A percentile compares a stretch with the other conserved stretches of the same genome.
Conservation (phyloP, 2,113 vertebrate species). For the Pseudorasbora parva region DNA sequence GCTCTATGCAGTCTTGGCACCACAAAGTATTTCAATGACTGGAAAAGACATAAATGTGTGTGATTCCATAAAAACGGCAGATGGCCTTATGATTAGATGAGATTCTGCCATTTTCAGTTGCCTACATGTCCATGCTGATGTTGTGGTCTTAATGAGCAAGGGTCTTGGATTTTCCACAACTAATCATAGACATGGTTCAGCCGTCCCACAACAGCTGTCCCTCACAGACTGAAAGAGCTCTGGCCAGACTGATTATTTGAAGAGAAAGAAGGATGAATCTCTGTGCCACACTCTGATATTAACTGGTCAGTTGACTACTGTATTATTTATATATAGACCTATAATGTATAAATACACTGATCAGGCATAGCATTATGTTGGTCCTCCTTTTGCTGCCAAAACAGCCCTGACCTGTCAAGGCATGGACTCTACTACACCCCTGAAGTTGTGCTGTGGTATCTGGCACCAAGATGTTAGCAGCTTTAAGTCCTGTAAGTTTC, state of each 20-base stretch:
- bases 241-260: conserved; percentile 6
- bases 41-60: not conserved
- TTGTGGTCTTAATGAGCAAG: conserved; percentile 44
- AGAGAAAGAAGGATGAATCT: not conserved
- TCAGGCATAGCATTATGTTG: no score
- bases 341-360: no score
- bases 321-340: no score
- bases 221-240: conserved; percentile 6
- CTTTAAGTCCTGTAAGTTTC: no score
- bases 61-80: conserved; percentile 32
- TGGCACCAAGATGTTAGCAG: no score
- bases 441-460: no score
- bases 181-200: conserved; percentile 30
- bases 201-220: conserved; percentile 21
- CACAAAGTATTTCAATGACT: not conserved
- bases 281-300: not conserved
- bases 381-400: no score
- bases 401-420: no score
- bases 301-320: not conserved
- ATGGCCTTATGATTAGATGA: conserved; percentile 44
- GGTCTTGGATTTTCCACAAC: conserved; percentile 41
- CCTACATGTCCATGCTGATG: conserved; percentile 19
- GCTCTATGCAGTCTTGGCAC: not conserved
- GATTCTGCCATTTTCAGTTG: conserved; percentile 4
- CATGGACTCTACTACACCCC: no score